phyloP scores from a whole-genome alignment of 2,113 vertebrate genomes.

The Mesoclemmys tuberculata region DNA sequence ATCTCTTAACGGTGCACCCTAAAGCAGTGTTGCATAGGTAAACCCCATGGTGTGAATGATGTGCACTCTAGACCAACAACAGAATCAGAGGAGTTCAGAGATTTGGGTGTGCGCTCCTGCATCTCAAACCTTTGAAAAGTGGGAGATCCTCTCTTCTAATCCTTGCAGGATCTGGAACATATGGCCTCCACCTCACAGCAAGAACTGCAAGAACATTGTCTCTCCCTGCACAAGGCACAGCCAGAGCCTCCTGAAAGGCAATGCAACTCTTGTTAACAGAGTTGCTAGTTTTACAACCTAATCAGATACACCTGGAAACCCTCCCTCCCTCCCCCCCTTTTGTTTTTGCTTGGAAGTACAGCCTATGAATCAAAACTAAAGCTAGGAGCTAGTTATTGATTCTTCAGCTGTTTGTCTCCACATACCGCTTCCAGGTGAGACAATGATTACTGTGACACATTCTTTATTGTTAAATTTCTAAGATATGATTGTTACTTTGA shows the following conservation, averaged over 20 bases:
- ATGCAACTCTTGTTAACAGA: background rate
- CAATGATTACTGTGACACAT: background rate
- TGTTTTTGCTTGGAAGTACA: background rate
- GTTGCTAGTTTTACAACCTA: background rate
- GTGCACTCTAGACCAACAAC: background rate
- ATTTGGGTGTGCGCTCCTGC: background rate
- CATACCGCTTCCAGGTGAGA: background rate
- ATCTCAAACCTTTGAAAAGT: background rate
- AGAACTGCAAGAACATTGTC: background rate
- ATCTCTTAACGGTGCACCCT: background rate
- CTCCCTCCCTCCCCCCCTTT: rapidly evolving
- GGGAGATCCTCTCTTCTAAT: background rate
- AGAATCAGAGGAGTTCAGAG: background rate
- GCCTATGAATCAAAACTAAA: background rate
- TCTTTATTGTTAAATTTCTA: background rate
- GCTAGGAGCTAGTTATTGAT: background rate
- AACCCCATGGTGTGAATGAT: background rate
- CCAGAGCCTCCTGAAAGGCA: background rate
- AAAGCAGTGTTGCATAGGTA: background rate
- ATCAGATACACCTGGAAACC: background rate
- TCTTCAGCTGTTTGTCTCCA: background rate
- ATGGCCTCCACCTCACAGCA: background rate
- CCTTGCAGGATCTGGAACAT: background rate
- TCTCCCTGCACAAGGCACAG: background rate
- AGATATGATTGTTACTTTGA: background rate